Evolutionary conservation across 2,888 invertebrate species (phyloP).

Genomic region (Aleiodes leptofemur): DNA sequence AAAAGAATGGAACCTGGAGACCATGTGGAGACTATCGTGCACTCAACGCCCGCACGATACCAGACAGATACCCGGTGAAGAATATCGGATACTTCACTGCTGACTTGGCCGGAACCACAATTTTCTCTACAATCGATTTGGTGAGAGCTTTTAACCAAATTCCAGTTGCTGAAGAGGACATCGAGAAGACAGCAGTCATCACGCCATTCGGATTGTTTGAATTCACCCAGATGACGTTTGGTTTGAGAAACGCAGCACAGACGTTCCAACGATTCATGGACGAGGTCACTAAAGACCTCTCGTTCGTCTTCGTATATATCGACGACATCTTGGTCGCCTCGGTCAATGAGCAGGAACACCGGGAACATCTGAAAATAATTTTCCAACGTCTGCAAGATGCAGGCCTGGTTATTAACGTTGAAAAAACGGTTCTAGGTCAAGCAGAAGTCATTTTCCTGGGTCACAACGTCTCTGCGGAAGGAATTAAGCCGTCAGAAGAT

Average conservation of each 20-base stretch:
- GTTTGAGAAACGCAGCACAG: too few species aligned
- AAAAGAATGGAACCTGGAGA: constrained; percentile 63
- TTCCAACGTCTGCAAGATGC: constrained; percentile 49
- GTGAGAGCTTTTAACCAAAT: constrained; percentile 61
- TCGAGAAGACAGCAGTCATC: constrained; percentile 63
- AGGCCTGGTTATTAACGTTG: constrained; percentile 57
- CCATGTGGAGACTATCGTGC: constrained; percentile 70
- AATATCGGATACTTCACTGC: constrained; percentile 61
- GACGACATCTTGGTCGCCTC: constrained; percentile 56
- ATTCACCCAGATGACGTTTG: constrained; percentile 40
- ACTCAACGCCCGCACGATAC: constrained; percentile 58
- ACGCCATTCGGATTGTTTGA: constrained; percentile 66
- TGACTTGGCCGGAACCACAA: constrained; percentile 52
- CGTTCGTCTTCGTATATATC: constrained; percentile 51
- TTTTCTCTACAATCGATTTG: constrained; percentile 53
- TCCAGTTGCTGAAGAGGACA: constrained; percentile 60
- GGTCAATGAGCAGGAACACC: constrained; percentile 39
- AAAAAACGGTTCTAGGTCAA: constrained; percentile 53
- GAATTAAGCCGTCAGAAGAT: constrained; percentile 46
- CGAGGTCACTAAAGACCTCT: constrained; percentile 50
- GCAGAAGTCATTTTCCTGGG: constrained; percentile 49
- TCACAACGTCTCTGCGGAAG: constrained; percentile 38
- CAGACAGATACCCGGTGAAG: constrained; percentile 64
- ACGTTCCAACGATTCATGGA: constrained; percentile 37
- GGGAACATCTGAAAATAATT: constrained; percentile 48